Evolutionary conservation across 2,797 vertebrate species (phyloP), one percentile per base, ranked within the genome.

Genomic region (Pelobates cultripes): DNA sequence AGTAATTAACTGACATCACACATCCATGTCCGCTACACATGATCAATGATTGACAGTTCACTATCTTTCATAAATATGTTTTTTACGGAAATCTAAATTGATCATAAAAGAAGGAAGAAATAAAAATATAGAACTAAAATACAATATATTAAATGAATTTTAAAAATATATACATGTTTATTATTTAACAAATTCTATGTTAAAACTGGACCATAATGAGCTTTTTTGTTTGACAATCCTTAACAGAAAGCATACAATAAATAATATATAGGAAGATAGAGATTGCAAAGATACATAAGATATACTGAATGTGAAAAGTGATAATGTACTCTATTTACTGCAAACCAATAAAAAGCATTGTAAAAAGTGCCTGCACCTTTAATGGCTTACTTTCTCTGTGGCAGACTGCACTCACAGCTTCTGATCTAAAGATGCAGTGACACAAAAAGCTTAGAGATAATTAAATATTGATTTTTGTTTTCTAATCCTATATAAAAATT

Each of bases 391-490:
- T 97, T 94, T 94, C 91, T 90, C 88, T 92, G 88, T 91, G 93
- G 91, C 88, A 91, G 93, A 92, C 92, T 8, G 91, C 86, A 89
- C 86, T 88, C 91, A 91, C 95, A 90, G 95, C 96, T 94, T 94
- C 95, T 94, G 93, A 91, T 94, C 96, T 94, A 97, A 97, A 96
- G 96, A 98, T 96, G 96, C 96, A 96, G 95, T 94, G 96, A 96
- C 96, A 97, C 96, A 97, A 97, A 97, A 96, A 96, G 96, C 96
- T 97, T 95, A 96, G 96, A 97, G 96, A 99, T 99, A 99, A 99
- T 99, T 99, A 99, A 98, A 98, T 99, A 99, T 98, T 98, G 97
- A 99, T 99, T 98, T 98, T 96, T 97, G 96, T 97, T 98, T 98
- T 98, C 97, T 98, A 98, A 98, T 98, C 96, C 96, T 94, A 97